phyloP scores from a whole-genome alignment of 2,113 vertebrate species.

The Gambusia holbrooki region DNA sequence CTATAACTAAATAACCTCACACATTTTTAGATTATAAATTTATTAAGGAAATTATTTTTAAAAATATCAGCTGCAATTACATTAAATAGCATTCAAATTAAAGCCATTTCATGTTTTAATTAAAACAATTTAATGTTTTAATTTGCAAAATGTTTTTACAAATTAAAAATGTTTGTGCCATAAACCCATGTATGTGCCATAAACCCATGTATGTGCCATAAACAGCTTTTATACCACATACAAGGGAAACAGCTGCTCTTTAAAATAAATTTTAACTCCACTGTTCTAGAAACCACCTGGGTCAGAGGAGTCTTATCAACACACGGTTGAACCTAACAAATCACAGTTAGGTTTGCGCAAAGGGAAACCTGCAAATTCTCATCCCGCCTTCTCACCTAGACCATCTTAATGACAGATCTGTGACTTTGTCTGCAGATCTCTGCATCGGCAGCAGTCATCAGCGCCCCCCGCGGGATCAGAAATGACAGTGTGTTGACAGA shows the following conservation, averaged over 20 bases:
- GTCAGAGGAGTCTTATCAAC: slow-evolving; percentile 1
- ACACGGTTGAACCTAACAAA: slow-evolving; percentile 4
- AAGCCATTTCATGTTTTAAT: too few species aligned
- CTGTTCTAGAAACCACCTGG: not conserved
- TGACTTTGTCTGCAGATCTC: slow-evolving; percentile 29
- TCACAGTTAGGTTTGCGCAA: not conserved
- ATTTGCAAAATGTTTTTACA: too few species aligned
- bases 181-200: too few species aligned
- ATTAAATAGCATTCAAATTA: too few species aligned
- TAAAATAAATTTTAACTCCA: slow-evolving; percentile 1
- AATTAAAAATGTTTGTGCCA: too few species aligned
- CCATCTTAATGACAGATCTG: slow-evolving; percentile 1
- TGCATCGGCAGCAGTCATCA: slow-evolving; percentile 32
- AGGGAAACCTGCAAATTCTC: slow-evolving; percentile 15
- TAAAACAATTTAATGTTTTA: too few species aligned
- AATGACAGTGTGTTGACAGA: slow-evolving; percentile 62
- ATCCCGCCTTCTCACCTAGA: slow-evolving; percentile 19
- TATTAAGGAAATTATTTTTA: not conserved
- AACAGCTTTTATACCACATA: not conserved
- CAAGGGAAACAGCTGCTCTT: not conserved
- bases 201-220: too few species aligned
- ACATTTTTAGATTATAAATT: not conserved
- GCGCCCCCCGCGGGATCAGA: slow-evolving; percentile 21
- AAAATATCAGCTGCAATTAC: not conserved
- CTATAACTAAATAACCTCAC: not conserved